Conservation (phyloP, 2,888 invertebrate genomes). For the Trichopria drosophilae region DNA sequence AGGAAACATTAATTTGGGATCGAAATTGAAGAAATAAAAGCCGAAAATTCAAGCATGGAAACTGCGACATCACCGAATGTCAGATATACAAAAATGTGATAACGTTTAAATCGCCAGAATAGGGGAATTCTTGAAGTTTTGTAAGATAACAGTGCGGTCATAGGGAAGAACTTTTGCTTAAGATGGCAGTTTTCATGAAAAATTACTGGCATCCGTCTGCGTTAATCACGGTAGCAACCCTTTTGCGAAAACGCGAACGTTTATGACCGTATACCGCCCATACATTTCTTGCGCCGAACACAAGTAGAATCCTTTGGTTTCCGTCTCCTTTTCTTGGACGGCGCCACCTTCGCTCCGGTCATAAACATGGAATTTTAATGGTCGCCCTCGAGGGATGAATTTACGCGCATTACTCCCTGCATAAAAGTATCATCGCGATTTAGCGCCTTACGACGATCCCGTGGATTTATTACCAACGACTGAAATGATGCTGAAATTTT, state of each 20-base stretch:
- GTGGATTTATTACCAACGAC: no score
- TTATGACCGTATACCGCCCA: conserved; percentile 7
- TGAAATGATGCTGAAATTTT: no score
- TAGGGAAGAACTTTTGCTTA: conserved; percentile 41
- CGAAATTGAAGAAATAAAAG: no score
- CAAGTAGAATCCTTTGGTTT: conserved; percentile 16
- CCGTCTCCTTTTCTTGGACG: no score
- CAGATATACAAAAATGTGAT: no score
- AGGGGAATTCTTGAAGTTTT: no score
- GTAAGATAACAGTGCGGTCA: no score
- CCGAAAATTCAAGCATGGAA: no score
- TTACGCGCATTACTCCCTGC: conserved; percentile 21
- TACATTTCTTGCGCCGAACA: conserved; percentile 9
- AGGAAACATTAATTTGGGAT: no score
- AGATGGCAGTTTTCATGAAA: conserved; percentile 45
- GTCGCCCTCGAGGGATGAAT: conserved; percentile 17
- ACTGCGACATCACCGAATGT: no score
- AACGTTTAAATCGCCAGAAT: no score
- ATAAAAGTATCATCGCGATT: conserved; percentile 27
- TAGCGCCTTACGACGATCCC: no score
- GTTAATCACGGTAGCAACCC: conserved; percentile 41
- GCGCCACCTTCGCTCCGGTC: conserved; percentile 3
- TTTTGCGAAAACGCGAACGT: conserved; percentile 1
- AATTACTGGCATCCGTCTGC: conserved; percentile 46
- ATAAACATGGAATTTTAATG: conserved; percentile 28